Conservation (phyloP, 2,888 invertebrate genomes). For the Crematogaster levior region DNA sequence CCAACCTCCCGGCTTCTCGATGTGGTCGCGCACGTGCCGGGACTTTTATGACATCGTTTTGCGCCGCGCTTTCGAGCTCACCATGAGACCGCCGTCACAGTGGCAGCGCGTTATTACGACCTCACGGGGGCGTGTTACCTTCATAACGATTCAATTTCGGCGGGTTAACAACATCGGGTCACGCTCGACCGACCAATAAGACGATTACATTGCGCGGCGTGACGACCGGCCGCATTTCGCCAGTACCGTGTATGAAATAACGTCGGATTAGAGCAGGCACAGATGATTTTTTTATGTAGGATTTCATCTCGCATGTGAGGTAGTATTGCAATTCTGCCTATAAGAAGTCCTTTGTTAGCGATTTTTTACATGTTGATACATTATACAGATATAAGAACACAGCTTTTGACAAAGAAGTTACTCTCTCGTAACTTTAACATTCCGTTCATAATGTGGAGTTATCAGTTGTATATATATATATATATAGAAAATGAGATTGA, state of each 20-base stretch:
- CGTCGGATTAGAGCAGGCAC: neutral
- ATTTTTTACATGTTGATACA: neutral
- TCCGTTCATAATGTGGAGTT: neutral
- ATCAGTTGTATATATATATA: too few species aligned
- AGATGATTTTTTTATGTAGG: slow-evolving; percentile 10
- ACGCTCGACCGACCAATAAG: slow-evolving; percentile 38
- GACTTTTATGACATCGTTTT: slow-evolving; percentile 28
- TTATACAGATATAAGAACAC: neutral
- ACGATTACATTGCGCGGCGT: slow-evolving; percentile 22
- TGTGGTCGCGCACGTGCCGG: slow-evolving; percentile 29
- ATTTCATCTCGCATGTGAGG: neutral
- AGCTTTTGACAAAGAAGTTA: neutral
- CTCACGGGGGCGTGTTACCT: slow-evolving; percentile 12
- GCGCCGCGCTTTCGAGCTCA: neutral
- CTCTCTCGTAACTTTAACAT: neutral
- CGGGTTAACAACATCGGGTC: slow-evolving; percentile 36
- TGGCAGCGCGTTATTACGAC: slow-evolving; percentile 7
- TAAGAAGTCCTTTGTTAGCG: neutral
- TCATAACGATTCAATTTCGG: slow-evolving; percentile 51
- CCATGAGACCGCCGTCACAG: neutral
- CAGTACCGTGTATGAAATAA: slow-evolving; percentile 4
- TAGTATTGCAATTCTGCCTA: neutral
- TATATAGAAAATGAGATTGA: neutral
- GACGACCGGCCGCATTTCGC: slow-evolving; percentile 9
- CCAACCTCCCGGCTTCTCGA: neutral